Evolutionary conservation across 2,113 vertebrate genomes (phyloP), one percentile per base, ranked within the genome.

Genomic region (Pangasianodon gigas): DNA sequence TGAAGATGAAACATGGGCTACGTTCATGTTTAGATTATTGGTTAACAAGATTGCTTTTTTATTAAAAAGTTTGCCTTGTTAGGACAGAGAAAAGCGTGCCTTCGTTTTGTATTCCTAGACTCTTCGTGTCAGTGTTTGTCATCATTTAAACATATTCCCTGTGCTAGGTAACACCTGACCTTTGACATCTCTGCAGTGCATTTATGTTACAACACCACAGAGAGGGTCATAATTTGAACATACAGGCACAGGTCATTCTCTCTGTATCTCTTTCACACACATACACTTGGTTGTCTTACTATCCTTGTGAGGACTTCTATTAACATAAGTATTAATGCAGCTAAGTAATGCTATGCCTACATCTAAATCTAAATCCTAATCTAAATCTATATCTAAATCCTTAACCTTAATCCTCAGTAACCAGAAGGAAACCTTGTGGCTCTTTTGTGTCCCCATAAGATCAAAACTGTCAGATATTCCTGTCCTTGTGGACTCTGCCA

Each of bases 141-240:
- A 92, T 93, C 92, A 92, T 94, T 92, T 92, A 94, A 95, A 93
- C 95, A 93, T 93, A 90, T 87, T 94, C 93, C 93, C 86, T 93
- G 93, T 91, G 92, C 92, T 88, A 93, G 94, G 95, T 95, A 95
- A 95, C 94, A 93, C 90, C 85, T 94, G 92, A 93, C 92, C 94
- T 21, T 83, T 37, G 52, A 83, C 26, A 54, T 79, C 11, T 91
- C 89, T 85, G 90, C 92, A 90, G 92, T 92, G 90, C 93, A 94
- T 95, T 93, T 92, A 91, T 90, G 93, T 92, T 88, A 93, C 94
- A 94, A 93, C 91, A 91, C 90, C 91, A 91, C 92, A 91, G 92
- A 93, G 56, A n/a, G 44, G 91, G 85, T 88, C 65, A 94, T 94
- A 95, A 95, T 95, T 95, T 93, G 95, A 93, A 94, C 91, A 92